Base-by-base conservation (phyloP, 2,888 invertebrate genomes). In the Thalpophila matura region DNA sequence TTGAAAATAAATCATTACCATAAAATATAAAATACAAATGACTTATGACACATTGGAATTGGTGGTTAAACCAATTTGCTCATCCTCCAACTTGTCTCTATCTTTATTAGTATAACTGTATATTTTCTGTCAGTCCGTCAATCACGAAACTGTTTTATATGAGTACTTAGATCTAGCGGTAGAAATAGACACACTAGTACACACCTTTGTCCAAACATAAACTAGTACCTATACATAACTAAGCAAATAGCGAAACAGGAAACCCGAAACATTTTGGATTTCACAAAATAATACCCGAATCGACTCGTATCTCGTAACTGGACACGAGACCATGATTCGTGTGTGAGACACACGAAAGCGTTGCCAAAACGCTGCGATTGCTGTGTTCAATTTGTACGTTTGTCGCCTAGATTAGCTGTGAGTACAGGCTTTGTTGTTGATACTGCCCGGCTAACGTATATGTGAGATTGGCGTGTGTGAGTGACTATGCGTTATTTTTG, bases 401-500 rank as follows among this genome's bases (percentile, higher is more conserved):
- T 45, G 45, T 58, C 27, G 24, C 22, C 20, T 18, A 53, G 65
- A 53, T 72, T 54, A 45, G 26, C 22, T n/a, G 3, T 49, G 12
- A 9, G 29, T 42, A 9, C 10, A 14, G 38, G 12, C 35, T 53
- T 65, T 53, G 66, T 65, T 53, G 66, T 72, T 37, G 3, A 24
- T 12, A 16, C 22, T 35, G 14, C 0, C 29, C 18, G 14, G 43
- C 10, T 47, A 26, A 35, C n/a, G 10, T 31, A 10, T 10, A 10
- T 35, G 1, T 20, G 5, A 12, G 9, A 12, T 31, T 10, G 1
- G 18, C 24, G 14, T 20, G 12, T 24, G 14, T 4, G 14, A 26
- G 12, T 24, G 14, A 7, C 14, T 42, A 0, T 18, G 1, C 12
- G 26, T 1, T 14, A 5, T 54, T 42, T 37, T 42, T 26, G n/a